These are phyloP conservation scores for Caenorhabditis wallacei DNA, from an alignment of 2,888 invertebrate species.

Conservation along the genomic window DNA sequence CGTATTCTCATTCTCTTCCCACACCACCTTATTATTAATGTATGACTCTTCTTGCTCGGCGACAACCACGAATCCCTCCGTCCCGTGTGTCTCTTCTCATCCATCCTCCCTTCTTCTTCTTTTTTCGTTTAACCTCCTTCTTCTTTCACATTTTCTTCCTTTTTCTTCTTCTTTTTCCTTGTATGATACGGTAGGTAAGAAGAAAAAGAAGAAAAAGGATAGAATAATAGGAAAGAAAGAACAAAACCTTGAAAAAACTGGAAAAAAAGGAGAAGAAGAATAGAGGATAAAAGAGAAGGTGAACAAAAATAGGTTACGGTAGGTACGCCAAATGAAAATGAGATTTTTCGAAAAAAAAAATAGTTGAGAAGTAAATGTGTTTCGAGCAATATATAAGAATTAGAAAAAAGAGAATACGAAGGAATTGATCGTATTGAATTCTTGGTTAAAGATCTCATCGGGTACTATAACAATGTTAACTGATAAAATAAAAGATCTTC, in stretches of 20 bases:
- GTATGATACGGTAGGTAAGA: constrained; percentile 37
- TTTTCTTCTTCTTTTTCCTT: constrained; percentile 40
- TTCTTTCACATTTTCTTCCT: no score
- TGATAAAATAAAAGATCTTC: no score
- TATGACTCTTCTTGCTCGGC: constrained; percentile 64
- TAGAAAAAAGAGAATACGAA: no score
- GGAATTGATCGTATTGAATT: no score
- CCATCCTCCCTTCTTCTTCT: constrained; percentile 40
- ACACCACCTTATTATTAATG: constrained; percentile 69
- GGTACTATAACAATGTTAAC: no score
- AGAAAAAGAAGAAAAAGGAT: constrained; percentile 26
- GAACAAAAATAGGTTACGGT: constrained; percentile 7
- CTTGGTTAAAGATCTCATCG: no score
- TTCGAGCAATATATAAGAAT: no score
- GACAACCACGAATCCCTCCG: background rate
- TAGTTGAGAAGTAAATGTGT: no score
- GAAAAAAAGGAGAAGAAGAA: constrained; percentile 20
- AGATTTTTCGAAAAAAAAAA: constrained; percentile 13
- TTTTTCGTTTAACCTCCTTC: constrained; percentile 56
- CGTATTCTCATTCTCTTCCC: constrained; percentile 37
- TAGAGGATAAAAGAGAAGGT: background rate
- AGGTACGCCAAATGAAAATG: background rate
- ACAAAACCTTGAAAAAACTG: constrained; percentile 5
- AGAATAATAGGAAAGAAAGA: constrained; percentile 31
- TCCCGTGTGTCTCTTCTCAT: constrained; percentile 38